Evolutionary conservation across 1,140 invertebrate species (phyloP), one percentile per base, ranked within the genome.

Genomic region (Phymorhynchus buccinoides): DNA sequence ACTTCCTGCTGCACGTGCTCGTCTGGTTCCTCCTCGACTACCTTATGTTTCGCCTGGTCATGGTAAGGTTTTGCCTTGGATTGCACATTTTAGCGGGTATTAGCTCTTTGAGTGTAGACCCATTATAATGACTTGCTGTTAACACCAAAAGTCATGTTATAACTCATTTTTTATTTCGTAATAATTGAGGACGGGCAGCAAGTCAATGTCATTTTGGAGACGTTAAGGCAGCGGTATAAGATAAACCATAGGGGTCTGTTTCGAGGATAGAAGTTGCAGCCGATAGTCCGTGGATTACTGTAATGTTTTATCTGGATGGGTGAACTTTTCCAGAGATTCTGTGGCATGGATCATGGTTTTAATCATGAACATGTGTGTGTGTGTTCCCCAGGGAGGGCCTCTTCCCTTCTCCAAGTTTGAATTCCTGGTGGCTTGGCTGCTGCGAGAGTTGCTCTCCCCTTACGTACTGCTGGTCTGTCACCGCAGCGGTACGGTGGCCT

Each of bases 1-100:
- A 99, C 93, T 98, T 98, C 93, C 93, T 98, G 85, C 95, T 98
- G 89, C 99, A 99, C 94, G 95, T 98, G 87, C 95, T 99, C 62
- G 94, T 96, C 88, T 99, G 99, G 99, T 98, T 99, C 92, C 95
- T 99, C 85, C 96, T 97, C 79, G 99, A 99, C 94, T 99, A 97
- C 96, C 95, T 97, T 90, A 95, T 99, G 85, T 94, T 99, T 86
- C 96, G 96, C 82, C 95, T 97, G 77, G 96, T 99, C 82, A 96
- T 97, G 94, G 96, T 96, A 94, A 91, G 89, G 68, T 37, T 42
- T 39, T 4, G n/a, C 77, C 18, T 83, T 39, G 16, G 1, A 30
- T 52, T n/a, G n/a, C n/a, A n/a, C n/a, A n/a, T n/a, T n/a, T n/a
- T n/a, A n/a, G n/a, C n/a, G n/a, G n/a, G n/a, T n/a, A n/a, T n/a